Evolutionary conservation across 1,140 invertebrate genomes (phyloP).

Genomic region (Hylaeus volcanicus): DNA sequence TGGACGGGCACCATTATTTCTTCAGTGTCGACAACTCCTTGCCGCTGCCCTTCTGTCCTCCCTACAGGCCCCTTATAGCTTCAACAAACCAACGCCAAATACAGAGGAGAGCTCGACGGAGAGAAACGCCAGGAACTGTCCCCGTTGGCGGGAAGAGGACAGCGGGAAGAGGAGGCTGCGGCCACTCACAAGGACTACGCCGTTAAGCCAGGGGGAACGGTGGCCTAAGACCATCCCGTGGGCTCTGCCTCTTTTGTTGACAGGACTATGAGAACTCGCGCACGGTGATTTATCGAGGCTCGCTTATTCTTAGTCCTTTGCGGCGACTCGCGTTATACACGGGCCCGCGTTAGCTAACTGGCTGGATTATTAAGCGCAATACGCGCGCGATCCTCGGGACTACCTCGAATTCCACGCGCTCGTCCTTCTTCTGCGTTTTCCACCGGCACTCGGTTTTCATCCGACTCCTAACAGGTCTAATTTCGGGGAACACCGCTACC

Average conservation of each 20-base stretch:
- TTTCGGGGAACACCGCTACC: too few species aligned
- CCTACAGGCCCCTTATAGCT: conserved; percentile 62
- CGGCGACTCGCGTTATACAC: conserved; percentile 61
- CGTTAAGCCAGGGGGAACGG: conserved; percentile 56
- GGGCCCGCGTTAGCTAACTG: conserved; percentile 46
- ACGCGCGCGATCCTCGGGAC: conserved; percentile 10
- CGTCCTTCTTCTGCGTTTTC: background rate
- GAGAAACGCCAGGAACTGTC: conserved; percentile 31
- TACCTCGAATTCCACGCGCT: background rate
- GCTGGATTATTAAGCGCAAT: conserved; percentile 57
- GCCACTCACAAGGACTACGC: conserved; percentile 53
- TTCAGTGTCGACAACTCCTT: conserved; percentile 69
- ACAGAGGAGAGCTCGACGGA: conserved; percentile 52
- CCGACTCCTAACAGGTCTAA: too few species aligned
- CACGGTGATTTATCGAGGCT: conserved; percentile 65
- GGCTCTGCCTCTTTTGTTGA: conserved; percentile 64
- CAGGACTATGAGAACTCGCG: conserved; percentile 66
- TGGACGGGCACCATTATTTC: conserved; percentile 67
- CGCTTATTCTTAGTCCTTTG: conserved; percentile 60
- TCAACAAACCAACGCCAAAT: conserved; percentile 64
- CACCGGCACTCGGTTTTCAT: too few species aligned
- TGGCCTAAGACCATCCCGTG: conserved; percentile 62
- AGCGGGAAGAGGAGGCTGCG: conserved; percentile 15
- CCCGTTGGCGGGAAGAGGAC: conserved; percentile 34
- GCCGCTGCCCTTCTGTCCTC: conserved; percentile 64